These are phyloP conservation scores for Cryptomyrus ogoouensis DNA, from an alignment of 2,113 vertebrate genomes.

Conservation along the genomic window DNA sequence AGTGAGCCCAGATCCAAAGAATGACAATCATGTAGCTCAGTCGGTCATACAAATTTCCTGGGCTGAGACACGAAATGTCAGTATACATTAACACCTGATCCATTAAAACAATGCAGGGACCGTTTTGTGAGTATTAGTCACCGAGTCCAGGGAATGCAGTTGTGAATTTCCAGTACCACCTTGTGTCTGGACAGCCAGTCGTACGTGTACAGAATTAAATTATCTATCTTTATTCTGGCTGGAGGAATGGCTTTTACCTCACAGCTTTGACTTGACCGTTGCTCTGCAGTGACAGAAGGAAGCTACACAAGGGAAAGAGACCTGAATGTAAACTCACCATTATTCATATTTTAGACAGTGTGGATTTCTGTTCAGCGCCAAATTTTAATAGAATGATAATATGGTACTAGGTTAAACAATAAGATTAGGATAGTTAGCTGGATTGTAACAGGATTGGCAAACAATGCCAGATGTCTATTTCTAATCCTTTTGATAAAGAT, in stretches of 20 bases:
- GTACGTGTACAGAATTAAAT: conserved; percentile 34
- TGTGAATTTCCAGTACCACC: conserved; percentile 45
- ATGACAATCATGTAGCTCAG: conserved; percentile 51
- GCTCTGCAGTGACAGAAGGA: background rate
- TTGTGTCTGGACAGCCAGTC: conserved; percentile 57
- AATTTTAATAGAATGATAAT: background rate
- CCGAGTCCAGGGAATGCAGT: conserved; percentile 45
- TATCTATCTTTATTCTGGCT: conserved; percentile 28
- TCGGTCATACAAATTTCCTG: conserved; percentile 60
- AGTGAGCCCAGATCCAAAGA: conserved; percentile 44
- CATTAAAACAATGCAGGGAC: conserved; percentile 63
- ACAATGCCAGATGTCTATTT: background rate
- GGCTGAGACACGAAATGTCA: conserved; percentile 56
- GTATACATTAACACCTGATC: conserved; percentile 69
- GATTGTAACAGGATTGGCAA: background rate
- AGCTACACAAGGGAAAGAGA: background rate
- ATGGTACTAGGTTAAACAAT: background rate
- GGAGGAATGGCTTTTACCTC: conserved; percentile 13
- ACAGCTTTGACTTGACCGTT: background rate
- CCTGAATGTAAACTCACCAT: background rate
- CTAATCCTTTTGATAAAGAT: background rate
- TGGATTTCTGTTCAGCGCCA: background rate
- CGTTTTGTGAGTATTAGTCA: conserved; percentile 60
- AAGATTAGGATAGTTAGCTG: background rate
- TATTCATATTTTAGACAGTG: background rate